Evolutionary conservation across 2,113 vertebrate genomes (phyloP), one percentile per base, ranked within the genome.

Genomic region (Egretta garzetta): DNA sequence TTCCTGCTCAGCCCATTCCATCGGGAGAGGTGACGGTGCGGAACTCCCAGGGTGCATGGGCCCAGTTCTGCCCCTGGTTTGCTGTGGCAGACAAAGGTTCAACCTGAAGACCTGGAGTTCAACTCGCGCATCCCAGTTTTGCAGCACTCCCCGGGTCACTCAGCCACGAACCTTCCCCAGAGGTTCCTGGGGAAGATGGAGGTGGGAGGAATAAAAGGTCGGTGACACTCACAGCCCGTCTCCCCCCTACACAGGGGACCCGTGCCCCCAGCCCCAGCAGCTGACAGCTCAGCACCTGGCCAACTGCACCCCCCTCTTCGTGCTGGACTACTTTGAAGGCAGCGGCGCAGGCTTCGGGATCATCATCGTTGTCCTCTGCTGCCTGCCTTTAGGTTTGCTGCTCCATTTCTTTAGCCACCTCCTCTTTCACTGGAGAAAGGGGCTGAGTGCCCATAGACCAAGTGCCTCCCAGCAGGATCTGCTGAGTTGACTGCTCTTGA

Each of bases 331-430:
- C 96, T 99, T 99, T 12, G 84, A 98, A 94, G 99, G 99, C 85
- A 99, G 99, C 2, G 93, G 97, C 3, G 95, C 97, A 33, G 99
- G 99, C 35, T 99, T 99, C 24, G 99, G 98, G 14, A 94, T 99
- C 91, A 96, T 98, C 90, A 98, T 99, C 3, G 37, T 98, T 28
- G 88, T 96, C 39, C 98, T 99, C 70, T 99, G 98, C 95, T 98
- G 98, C 58, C 98, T 99, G 39, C 99, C 99, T n/a, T 91, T 99
- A 92, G 99, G 99, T 99, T 91, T 93, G 97, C 19, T 6, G 1
- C 49, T 50, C 37, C 5, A 1, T 26, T 92, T 79, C 52, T 37
- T 88, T 73, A 41, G 33, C 30, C 28, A 10, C 28, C 27, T 71
- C 45, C 43, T 72, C 12, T 70, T 75, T 37, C 52, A 10, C 56